phyloP scores from a whole-genome alignment of 2,888 invertebrate species.

The Chloromyia formosa region DNA sequence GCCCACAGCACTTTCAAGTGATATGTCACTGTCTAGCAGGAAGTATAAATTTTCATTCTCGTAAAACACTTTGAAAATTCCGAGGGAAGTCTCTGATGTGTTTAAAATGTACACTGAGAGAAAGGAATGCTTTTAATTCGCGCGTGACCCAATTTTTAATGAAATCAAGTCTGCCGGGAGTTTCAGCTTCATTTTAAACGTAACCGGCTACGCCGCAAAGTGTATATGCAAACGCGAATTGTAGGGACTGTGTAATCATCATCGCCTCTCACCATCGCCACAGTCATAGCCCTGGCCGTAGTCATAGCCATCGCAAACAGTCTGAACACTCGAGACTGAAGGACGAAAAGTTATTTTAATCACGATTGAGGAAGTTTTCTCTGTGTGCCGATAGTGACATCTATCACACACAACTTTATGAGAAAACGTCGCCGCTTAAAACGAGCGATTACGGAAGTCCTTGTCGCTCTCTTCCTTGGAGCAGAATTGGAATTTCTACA shows the following conservation, averaged over 20 bases:
- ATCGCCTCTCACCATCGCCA: too few species aligned
- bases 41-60: constrained; percentile 16
- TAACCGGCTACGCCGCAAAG: not conserved
- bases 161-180: constrained; percentile 42
- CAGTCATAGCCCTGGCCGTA: too few species aligned
- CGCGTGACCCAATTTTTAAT: constrained; percentile 42
- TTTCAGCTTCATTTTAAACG: constrained; percentile 19
- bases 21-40: not conserved
- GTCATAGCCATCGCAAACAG: not conserved
- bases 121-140: constrained; percentile 37
- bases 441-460: not conserved
- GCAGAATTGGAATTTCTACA: not conserved
- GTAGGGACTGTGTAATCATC: too few species aligned
- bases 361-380: constrained; percentile 12
- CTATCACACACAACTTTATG: constrained; percentile 9
- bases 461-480: too few species aligned
- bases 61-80: not conserved
- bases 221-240: not conserved
- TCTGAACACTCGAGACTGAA: not conserved
- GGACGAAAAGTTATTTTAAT: constrained; percentile 22
- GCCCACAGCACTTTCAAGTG: not conserved
- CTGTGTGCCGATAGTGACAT: not conserved
- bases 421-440: not conserved
- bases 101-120: not conserved
- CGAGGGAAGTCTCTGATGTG: not conserved